These are phyloP conservation scores for Anoplius nigerrimus DNA, from an alignment of 2,888 invertebrate species.

Conservation along the genomic window DNA sequence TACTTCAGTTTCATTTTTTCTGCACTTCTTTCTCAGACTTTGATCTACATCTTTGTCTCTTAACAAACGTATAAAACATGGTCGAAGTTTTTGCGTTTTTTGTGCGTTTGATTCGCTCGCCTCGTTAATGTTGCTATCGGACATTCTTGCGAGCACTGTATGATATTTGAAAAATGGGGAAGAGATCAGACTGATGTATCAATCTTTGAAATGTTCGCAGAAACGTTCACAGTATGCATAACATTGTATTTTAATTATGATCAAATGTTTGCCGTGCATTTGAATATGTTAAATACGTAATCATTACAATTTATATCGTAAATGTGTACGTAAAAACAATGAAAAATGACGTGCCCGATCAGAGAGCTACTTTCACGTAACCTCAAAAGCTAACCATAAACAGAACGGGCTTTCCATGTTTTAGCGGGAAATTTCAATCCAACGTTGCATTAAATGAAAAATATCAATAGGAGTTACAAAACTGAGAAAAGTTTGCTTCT, in stretches of 20 bases:
- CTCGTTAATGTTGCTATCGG: constrained; percentile 20
- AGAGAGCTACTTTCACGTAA: constrained; percentile 48
- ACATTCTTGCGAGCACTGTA: constrained; percentile 41
- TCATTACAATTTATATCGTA: background rate
- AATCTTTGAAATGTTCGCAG: background rate
- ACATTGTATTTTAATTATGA: background rate
- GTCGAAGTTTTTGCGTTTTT: constrained; percentile 52
- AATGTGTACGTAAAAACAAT: constrained; percentile 19
- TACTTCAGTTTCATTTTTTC: constrained; percentile 56
- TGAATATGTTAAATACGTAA: too few relatives aligned
- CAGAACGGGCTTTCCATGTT: constrained; percentile 54
- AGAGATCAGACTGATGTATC: constrained; percentile 7
- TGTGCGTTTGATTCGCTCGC: constrained; percentile 23
- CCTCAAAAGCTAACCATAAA: constrained; percentile 55
- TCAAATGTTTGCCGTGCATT: too few relatives aligned
- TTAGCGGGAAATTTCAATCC: constrained; percentile 59
- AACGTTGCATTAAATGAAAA: background rate
- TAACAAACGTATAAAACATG: constrained; percentile 66
- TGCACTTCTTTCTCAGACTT: constrained; percentile 63
- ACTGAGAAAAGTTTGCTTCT: background rate
- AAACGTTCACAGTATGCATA: background rate
- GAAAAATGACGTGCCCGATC: constrained; percentile 22
- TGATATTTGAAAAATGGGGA: constrained; percentile 14
- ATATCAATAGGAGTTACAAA: background rate
- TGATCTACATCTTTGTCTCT: constrained; percentile 67